Evolutionary conservation across 2,113 vertebrate species (phyloP).

Genomic region (Psittacus erithacus): DNA sequence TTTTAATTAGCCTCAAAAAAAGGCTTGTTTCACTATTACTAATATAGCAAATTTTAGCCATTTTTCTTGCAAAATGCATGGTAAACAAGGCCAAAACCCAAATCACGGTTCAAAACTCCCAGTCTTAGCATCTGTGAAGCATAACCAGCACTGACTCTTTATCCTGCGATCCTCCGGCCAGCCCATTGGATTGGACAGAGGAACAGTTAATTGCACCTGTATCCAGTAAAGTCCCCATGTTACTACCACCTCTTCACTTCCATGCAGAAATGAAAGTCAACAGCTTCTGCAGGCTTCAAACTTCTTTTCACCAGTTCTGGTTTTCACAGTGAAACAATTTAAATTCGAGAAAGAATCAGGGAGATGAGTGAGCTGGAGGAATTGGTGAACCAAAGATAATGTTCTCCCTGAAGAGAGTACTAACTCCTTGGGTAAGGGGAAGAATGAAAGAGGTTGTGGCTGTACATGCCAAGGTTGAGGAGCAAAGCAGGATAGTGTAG

Average conservation of each 20-base stretch:
- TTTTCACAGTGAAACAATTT: neutral
- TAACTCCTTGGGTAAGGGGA: neutral
- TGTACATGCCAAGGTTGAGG: rapidly evolving
- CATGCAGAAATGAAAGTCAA: neutral
- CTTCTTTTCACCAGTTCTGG: neutral
- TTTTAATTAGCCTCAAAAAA: neutral
- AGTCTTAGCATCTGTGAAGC: neutral
- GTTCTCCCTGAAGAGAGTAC: neutral
- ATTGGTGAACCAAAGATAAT: neutral
- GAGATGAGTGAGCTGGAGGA: neutral
- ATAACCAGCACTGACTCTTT: neutral
- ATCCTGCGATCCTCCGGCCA: neutral
- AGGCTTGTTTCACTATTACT: neutral
- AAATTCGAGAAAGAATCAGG: neutral
- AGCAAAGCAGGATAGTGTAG: neutral
- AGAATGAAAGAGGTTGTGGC: neutral
- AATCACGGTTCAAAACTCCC: neutral
- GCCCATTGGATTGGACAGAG: neutral
- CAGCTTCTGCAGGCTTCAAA: neutral
- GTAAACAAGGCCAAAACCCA: neutral
- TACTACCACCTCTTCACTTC: neutral
- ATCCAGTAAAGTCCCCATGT: rapidly evolving
- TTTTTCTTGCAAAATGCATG: neutral
- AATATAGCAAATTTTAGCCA: neutral
- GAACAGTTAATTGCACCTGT: neutral